phyloP scores from a whole-genome alignment of 2,797 vertebrate genomes.

The Takifugu ocellatus region DNA sequence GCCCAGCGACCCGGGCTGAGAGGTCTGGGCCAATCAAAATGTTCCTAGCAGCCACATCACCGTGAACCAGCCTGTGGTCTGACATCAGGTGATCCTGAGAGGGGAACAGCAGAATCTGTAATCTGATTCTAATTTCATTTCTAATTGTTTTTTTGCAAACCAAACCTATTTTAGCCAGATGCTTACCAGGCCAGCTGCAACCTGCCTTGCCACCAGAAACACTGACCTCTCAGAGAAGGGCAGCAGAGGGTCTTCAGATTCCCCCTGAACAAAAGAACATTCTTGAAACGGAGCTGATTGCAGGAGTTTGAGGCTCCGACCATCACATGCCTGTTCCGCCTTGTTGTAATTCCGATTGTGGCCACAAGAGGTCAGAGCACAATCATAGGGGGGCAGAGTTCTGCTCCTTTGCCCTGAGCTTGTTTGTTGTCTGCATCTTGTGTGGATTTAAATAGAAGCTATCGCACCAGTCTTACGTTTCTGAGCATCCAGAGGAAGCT shows the following conservation, averaged over 20 bases:
- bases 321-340: no score
- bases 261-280: conserved; percentile 20
- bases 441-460: background rate
- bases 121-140: no score
- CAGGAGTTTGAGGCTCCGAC: no score
- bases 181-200: conserved; percentile 70
- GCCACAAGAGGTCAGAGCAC: no score
- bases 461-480: conserved; percentile 36
- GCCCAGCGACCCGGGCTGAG: conserved; percentile 63
- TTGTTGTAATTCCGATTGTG: no score
- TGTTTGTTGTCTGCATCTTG: background rate
- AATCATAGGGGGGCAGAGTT: background rate
- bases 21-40: conserved; percentile 69
- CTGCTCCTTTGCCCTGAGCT: background rate
- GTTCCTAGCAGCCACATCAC: conserved; percentile 71
- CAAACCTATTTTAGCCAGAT: background rate
- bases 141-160: conserved; percentile 3
- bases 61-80: conserved; percentile 68
- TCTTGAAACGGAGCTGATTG: background rate
- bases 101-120: background rate
- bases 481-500: conserved; percentile 67
- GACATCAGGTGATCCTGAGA: conserved; percentile 74
- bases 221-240: conserved; percentile 66
- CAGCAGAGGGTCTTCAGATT: conserved; percentile 15
- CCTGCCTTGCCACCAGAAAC: conserved; percentile 69